These are phyloP conservation scores for Pseudomyrmex pallidus DNA, from an alignment of 1,140 invertebrate species.

Conservation along the genomic window DNA sequence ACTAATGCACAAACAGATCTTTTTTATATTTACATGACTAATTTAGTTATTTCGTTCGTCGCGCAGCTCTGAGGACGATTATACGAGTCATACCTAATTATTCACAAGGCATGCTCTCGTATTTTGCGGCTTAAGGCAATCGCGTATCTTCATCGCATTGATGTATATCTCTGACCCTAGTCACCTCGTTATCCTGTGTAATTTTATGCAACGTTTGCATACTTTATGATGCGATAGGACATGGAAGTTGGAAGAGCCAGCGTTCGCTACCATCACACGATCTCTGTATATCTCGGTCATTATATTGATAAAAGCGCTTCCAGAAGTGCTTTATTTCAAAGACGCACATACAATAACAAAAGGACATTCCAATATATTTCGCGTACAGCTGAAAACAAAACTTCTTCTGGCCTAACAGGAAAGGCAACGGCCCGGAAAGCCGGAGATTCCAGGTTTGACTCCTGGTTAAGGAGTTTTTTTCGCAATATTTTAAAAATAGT, in stretches of 20 bases:
- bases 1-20: not conserved
- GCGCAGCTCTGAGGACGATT: constrained; percentile 5
- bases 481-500: no score
- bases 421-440: no score
- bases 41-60: constrained; percentile 28
- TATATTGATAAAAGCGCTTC: constrained; percentile 55
- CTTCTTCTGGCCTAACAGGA: no score
- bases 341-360: constrained; percentile 30
- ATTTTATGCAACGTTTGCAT: constrained; percentile 48
- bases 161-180: constrained; percentile 25
- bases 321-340: constrained; percentile 29
- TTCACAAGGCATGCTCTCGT: constrained; percentile 31
- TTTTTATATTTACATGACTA: not conserved
- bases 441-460: no score
- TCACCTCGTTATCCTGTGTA: constrained; percentile 43
- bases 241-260: constrained; percentile 41
- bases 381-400: not conserved
- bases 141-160: constrained; percentile 42
- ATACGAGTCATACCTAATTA: constrained; percentile 48
- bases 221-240: constrained; percentile 45
- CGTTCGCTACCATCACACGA: not conserved
- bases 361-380: constrained; percentile 53
- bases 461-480: no score
- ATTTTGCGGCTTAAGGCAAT: constrained; percentile 44
- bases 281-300: constrained; percentile 37